Percentiles rank a stretch among this genome's conserved stretches.
These are phyloP conservation scores for Polymixis lichenea DNA, from an alignment of 2,888 invertebrate genomes.

Conservation along the genomic window DNA sequence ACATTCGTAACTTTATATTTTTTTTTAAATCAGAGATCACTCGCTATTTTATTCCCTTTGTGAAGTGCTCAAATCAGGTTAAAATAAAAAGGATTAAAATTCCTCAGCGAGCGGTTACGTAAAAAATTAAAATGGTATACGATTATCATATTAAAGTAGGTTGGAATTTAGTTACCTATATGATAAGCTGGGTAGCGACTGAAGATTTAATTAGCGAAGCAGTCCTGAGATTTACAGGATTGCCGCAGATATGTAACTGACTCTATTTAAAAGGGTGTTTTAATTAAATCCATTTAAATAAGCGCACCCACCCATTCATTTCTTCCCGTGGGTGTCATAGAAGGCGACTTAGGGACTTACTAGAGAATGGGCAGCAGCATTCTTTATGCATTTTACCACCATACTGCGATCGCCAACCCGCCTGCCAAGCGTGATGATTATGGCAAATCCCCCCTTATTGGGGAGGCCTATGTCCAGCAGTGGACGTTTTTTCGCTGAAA, in stretches of 20 bases:
- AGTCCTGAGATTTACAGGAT: constrained; percentile 1
- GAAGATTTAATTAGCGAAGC: constrained; percentile 27
- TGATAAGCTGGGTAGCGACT: neutral
- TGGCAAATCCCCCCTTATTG: too few species aligned
- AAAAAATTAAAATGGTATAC: constrained; percentile 18
- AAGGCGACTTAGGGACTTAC: too few species aligned
- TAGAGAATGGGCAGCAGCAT: too few species aligned
- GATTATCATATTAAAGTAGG: constrained; percentile 22
- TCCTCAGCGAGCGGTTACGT: constrained; percentile 17
- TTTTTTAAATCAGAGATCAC: neutral
- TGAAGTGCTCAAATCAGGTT: constrained; percentile 16
- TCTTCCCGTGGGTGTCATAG: too few species aligned
- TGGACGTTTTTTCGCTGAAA: too few species aligned
- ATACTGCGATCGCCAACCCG: too few species aligned
- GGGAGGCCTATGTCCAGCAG: too few species aligned
- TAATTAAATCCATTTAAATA: constrained; percentile 11
- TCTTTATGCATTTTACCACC: too few species aligned
- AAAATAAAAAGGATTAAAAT: constrained; percentile 18
- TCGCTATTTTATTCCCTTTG: neutral
- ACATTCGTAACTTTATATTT: too few species aligned
- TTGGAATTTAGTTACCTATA: neutral
- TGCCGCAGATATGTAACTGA: constrained; percentile 7
- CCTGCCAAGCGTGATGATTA: too few species aligned
- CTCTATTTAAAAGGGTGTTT: constrained; percentile 8
- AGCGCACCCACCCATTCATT: too few species aligned